Percentiles rank a stretch among this genome's conserved stretches.
Evolutionary conservation across 1,140 invertebrate genomes (phyloP).

Genomic region (Pseudachorutes palmiensis): DNA sequence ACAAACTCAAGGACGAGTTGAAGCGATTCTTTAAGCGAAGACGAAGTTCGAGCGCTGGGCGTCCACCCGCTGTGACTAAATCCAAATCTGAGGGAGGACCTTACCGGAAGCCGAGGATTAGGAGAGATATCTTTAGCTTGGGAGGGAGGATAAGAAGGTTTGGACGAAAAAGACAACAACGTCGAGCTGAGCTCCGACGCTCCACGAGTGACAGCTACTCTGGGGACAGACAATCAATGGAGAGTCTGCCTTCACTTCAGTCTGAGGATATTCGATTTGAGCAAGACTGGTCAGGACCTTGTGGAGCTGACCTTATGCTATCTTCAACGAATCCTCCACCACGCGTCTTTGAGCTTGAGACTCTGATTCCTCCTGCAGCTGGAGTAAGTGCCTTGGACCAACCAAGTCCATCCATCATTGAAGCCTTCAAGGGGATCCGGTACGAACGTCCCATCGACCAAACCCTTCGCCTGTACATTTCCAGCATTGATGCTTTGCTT

Average conservation of each 20-base stretch:
- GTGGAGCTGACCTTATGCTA: background rate
- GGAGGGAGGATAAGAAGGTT: background rate
- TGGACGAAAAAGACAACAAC: background rate
- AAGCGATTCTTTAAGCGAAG: constrained; percentile 31
- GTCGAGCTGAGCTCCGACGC: constrained; percentile 1
- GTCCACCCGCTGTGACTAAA: background rate
- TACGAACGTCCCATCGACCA: constrained; percentile 20
- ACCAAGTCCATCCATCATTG: background rate
- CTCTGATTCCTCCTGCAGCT: background rate
- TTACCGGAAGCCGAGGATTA: constrained; percentile 21
- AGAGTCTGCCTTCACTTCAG: constrained; percentile 32
- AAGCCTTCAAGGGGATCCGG: constrained; percentile 25
- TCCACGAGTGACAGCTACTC: constrained; percentile 34
- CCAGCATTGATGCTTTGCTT: constrained; percentile 37
- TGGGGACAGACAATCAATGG: constrained; percentile 25
- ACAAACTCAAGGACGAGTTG: constrained; percentile 23
- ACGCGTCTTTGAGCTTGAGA: constrained; percentile 3
- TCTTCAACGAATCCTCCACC: background rate
- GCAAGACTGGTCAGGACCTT: constrained; percentile 6
- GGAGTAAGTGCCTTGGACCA: background rate
- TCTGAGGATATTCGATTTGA: constrained; percentile 14
- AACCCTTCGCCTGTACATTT: constrained; percentile 32
- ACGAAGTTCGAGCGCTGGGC: constrained; percentile 16
- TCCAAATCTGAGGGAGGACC: constrained; percentile 6
- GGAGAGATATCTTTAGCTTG: constrained; percentile 18